phyloP scores from a whole-genome alignment of 2,888 invertebrate genomes.

The Adela reaumurella region DNA sequence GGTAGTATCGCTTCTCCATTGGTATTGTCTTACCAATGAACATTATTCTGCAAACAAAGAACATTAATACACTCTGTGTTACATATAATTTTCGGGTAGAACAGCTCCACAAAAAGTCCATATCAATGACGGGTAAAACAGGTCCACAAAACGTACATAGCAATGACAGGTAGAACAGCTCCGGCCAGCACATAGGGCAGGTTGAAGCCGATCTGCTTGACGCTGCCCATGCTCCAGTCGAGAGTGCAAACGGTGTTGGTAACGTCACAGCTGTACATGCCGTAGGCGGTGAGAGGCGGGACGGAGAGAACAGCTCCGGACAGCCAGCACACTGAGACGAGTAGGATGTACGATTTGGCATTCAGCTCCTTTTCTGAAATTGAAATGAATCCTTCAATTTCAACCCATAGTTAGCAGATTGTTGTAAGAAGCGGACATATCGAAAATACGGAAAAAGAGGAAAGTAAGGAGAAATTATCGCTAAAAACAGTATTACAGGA shows the following conservation, averaged over 20 bases:
- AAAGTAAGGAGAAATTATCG: too few species aligned
- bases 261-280: slow-evolving; percentile 47
- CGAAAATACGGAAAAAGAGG: too few species aligned
- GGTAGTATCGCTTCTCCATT: slow-evolving; percentile 42
- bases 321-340: slow-evolving; percentile 41
- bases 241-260: slow-evolving; percentile 45
- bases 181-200: slow-evolving; percentile 39
- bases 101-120: too few species aligned
- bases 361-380: slow-evolving; percentile 38
- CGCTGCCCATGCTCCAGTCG: slow-evolving; percentile 41
- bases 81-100: too few species aligned
- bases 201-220: slow-evolving; percentile 39
- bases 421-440: too few species aligned
- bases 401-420: too few species aligned
- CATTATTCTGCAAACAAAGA: slow-evolving; percentile 27
- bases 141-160: slow-evolving; percentile 32
- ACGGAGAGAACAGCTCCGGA: slow-evolving; percentile 36
- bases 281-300: slow-evolving; percentile 48
- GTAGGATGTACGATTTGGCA: slow-evolving; percentile 37
- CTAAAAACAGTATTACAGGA: too few species aligned
- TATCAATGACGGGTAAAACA: background rate
- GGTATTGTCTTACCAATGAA: slow-evolving; percentile 44
- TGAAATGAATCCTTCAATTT: background rate
- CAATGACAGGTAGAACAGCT: slow-evolving; percentile 36
- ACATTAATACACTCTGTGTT: too few species aligned